Percentiles rank a stretch among this genome's conserved stretches.
Conservation (phyloP, 2,797 vertebrate species). For the Rhodeus uyekii region DNA sequence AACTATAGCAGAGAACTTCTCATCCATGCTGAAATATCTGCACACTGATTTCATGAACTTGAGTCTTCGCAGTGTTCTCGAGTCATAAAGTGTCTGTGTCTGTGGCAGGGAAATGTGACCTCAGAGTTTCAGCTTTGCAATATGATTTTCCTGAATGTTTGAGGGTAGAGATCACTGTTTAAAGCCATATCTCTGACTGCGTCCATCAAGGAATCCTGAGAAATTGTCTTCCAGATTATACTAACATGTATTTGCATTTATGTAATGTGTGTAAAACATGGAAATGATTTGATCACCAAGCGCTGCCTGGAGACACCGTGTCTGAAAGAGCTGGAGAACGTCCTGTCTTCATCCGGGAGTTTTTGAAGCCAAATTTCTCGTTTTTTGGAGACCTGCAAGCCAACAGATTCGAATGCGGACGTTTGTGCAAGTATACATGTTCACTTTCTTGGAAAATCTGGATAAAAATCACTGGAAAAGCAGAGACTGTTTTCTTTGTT, state of each 20-base stretch:
- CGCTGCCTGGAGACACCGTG: not conserved
- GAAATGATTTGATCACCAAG: not conserved
- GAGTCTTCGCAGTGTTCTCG: too few relatives aligned
- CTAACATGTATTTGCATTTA: not conserved
- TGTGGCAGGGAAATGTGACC: not conserved
- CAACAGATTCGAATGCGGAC: not conserved
- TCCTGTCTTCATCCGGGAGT: not conserved
- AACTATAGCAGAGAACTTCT: not conserved
- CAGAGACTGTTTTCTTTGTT: slow-evolving; percentile 22
- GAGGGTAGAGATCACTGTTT: slow-evolving; percentile 32
- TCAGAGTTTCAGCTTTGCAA: slow-evolving; percentile 22
- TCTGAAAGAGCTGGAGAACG: not conserved
- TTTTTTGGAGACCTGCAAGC: not conserved
- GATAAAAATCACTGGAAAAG: slow-evolving; percentile 48
- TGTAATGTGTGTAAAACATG: not conserved
- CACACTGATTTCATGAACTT: not conserved
- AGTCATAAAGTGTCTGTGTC: slow-evolving; percentile 58
- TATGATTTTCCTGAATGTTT: slow-evolving; percentile 23
- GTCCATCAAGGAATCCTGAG: slow-evolving; percentile 27
- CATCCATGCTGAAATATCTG: not conserved
- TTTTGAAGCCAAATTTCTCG: slow-evolving; percentile 3
- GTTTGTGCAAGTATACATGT: not conserved
- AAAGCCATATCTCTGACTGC: slow-evolving; percentile 12
- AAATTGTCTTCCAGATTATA: not conserved
- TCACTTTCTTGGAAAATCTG: slow-evolving; percentile 29